Base-by-base conservation (phyloP, 2,113 vertebrate genomes). In the Chloroceryle aenea region DNA sequence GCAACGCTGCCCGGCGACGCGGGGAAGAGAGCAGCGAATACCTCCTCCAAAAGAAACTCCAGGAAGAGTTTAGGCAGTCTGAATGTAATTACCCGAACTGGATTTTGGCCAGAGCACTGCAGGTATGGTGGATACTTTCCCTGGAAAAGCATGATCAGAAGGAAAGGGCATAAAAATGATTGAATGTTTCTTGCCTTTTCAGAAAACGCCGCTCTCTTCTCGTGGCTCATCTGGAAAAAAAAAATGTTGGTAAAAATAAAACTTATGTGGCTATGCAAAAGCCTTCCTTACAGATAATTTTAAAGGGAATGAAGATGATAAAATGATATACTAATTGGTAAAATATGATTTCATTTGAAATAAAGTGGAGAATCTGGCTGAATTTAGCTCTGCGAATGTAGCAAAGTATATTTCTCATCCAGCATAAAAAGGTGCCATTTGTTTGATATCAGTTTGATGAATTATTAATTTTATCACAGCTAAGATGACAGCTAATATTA, bases 401-500 rank as follows among this genome's bases (percentile, higher is more conserved):
- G 75, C 74, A 89, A 97, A 90, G 84, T 87, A 50, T 93, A 97
- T 97, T 97, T 97, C 86, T 97, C 95, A 97, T 95, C 90, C 94
- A 92, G 95, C 97, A 95, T 88, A 98, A 98, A 98, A 98, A 97
- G 97, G 97, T 97, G 96, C 92, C 96, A 97, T 98, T 99, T 98
- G 98, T 98, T 99, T 98, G 98, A 98, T 98, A 98, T 98, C 56
- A 59, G 96, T 97, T 97, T 95, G 97, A 99, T 99, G 98, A 99
- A 99, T 99, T 99, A 99, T 99, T 99, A 98, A 99, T 98, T 98
- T 97, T 98, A 98, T 99, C 98, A 98, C 98, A 98, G 98, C 98
- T 98, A 98, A 99, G 98, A 99, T 99, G 99, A 98, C 98, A 98
- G 98, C 97, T 99, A 98, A 99, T 99, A 98, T 99, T 98, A 99